Base-by-base conservation (phyloP, 2,888 invertebrate species). In the Rhamphomyia laevipes region DNA sequence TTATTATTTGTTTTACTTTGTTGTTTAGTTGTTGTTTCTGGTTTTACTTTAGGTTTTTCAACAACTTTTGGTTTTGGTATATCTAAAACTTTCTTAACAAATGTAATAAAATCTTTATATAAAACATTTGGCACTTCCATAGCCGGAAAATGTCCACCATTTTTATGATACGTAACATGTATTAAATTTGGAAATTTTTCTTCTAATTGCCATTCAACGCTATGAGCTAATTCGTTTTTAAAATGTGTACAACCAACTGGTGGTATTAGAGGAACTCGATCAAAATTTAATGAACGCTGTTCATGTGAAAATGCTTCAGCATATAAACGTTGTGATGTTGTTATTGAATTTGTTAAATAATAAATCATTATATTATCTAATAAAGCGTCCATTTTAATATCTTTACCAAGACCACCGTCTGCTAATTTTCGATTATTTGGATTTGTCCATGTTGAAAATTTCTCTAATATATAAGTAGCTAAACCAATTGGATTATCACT, bases 361-460 rank as follows among this genome's bases (percentile, higher is more conserved):
- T 91, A 93, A 44, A 89, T 68, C 85, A 88, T 88, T 7, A 91
- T 64, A 60, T 88, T 86, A 56, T 89, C 88, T 10, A 90, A 65
- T 15, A 92, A 70, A 56, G 85, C 81, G 46, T 84, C 83, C 49
- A 81, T 68, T 0, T 77, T 77, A 63, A 75, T 85, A 55, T 78
- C 77, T 52, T 75, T 71, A 1, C 71, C 68, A 0, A 90, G 66
- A 2, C 82, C 84, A 10, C 86, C 87, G 57, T 88, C 84, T 0
- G 72, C 63, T 27, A 68, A 65, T 30, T 67, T 60, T 44, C 66
- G 68, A 63, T 74, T 74, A 0, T 68, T 63, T 1, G 63, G 62
- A 63, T 81, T 75, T 0, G 85, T 86, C 82, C 86, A 84, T 0
- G 80, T 77, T 12, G 82, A 80, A 70, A 89, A 89, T 65, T 90